Evolutionary conservation across 2,888 invertebrate species (phyloP), one percentile per base, ranked within the genome.

Genomic region (Cerceris ruficornis): DNA sequence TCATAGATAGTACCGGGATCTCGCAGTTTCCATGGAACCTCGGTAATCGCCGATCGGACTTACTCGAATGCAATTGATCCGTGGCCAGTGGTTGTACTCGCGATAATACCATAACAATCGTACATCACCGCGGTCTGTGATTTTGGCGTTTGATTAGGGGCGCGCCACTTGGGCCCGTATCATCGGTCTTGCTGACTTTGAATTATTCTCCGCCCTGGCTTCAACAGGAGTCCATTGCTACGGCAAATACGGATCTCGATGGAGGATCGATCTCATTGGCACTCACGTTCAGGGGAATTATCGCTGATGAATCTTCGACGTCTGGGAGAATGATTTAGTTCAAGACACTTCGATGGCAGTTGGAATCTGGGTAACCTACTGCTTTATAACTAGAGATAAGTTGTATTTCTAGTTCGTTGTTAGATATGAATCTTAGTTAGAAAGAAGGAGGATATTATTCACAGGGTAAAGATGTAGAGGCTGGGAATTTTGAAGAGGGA

Each of bases 1-100:
- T 28, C 28, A 28, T 28, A 88, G 87, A 91, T 91, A 90, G 90
- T 91, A 85, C 86, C 82, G 77, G 90, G 84, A 88, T 90, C 88
- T 88, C 83, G 81, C 88, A 89, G 90, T 89, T 90, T 89, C 89
- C 89, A 81, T 82, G 60, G 69, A 77, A 61, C 69, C 66, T 70
- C 77, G 28, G 78, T 77, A 80, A 80, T 78, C 83, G 61, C 83
- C 81, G 70, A 85, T 81, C 41, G 80, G 71, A 76, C 81, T 83
- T 77, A 70, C 81, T 70, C 83, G 70, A 80, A 82, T 77, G 81
- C 82, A 80, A 83, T 83, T 86, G 87, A 87, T 85, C 84, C 81
- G 78, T 60, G 60, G 76, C 60, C 75, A 82, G 85, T 75, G 73
- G 69, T 75, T 70, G 67, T 75, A 78, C 78, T 72, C 76, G 75